Percentiles rank a stretch among this genome's conserved stretches.
These are phyloP conservation scores for Callochromis pleurospilus DNA, from an alignment of 2,113 vertebrate genomes.

Conservation along the genomic window DNA sequence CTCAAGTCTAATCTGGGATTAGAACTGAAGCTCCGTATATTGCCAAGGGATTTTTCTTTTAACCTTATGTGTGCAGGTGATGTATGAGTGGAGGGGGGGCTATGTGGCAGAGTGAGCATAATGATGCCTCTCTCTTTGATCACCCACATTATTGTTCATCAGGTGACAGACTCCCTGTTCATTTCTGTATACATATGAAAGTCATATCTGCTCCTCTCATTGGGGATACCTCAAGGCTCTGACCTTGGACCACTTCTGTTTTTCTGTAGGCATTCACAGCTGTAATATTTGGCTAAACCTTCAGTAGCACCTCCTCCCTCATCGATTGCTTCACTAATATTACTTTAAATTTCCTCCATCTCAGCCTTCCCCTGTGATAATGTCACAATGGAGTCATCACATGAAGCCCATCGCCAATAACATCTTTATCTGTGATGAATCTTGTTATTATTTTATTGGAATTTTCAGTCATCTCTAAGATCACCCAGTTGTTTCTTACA, in stretches of 20 bases:
- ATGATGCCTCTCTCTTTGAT: background rate
- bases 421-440: background rate
- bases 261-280: background rate
- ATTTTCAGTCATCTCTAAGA: background rate
- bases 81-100: background rate
- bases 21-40: constrained; percentile 51
- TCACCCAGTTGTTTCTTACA: background rate
- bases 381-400: background rate
- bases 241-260: background rate
- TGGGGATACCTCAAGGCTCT: background rate
- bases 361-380: background rate
- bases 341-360: background rate
- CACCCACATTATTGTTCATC: background rate
- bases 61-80: constrained; percentile 44
- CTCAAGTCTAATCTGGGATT: constrained; percentile 71
- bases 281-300: background rate
- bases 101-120: background rate
- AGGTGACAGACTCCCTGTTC: background rate
- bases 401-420: background rate
- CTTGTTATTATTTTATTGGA: background rate
- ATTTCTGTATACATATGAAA: background rate
- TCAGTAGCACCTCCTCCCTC: background rate
- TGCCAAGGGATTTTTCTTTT: constrained; percentile 63
- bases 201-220: background rate
- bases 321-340: background rate